These are phyloP conservation scores for Paguma larvata DNA, from an alignment of 2,797 vertebrate genomes.

Conservation along the genomic window DNA sequence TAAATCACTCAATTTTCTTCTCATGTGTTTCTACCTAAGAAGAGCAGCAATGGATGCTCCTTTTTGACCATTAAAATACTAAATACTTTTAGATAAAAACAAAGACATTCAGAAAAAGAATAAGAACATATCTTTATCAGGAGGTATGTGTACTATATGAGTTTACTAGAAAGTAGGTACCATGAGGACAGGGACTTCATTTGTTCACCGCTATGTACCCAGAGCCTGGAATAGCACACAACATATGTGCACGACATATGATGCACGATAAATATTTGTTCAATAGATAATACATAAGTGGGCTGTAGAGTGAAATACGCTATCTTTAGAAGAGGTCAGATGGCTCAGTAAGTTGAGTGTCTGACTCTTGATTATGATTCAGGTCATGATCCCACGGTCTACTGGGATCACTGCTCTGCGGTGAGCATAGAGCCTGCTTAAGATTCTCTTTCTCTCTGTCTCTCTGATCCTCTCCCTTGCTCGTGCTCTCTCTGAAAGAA, in stretches of 20 bases:
- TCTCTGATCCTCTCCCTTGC: no score
- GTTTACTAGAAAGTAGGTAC: not conserved
- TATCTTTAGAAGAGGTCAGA: not conserved
- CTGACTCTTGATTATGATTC: no score
- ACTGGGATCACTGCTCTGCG: no score
- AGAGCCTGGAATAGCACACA: not conserved
- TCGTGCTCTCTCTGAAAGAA: no score
- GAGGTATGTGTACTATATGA: not conserved
- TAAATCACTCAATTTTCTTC: not conserved
- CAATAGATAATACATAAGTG: not conserved
- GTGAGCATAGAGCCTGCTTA: no score
- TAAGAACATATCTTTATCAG: not conserved
- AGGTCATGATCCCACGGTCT: no score
- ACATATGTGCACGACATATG: no score
- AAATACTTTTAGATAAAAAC: not conserved
- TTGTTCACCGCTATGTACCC: not conserved
- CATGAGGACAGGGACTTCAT: not conserved
- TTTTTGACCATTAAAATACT: not conserved
- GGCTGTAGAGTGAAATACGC: not conserved
- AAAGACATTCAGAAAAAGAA: not conserved
- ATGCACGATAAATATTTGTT: not conserved
- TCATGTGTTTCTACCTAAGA: not conserved
- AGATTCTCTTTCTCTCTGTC: no score
- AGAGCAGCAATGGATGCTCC: not conserved
- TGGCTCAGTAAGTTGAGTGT: no score